A percentile compares a stretch with the other conserved stretches of the same genome.
phyloP scores from a whole-genome alignment of 2,888 invertebrate genomes.

The Eubasilissa splendida region DNA sequence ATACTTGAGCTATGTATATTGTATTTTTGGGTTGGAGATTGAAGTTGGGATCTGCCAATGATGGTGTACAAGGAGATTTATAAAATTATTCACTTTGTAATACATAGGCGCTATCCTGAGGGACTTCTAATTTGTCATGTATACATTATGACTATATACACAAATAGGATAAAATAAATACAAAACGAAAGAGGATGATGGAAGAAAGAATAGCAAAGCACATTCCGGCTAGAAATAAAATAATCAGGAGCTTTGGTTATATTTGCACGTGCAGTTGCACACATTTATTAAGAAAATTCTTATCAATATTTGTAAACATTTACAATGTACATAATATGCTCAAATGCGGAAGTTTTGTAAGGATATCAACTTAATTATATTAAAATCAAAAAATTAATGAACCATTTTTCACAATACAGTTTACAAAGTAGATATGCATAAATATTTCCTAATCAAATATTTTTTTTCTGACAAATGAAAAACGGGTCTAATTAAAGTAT shows the following conservation, averaged over 20 bases:
- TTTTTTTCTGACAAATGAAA: too few species aligned
- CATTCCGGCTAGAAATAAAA: conserved; percentile 49
- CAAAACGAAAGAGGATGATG: conserved; percentile 34
- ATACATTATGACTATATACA: too few species aligned
- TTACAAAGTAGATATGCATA: not conserved
- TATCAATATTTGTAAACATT: conserved; percentile 59
- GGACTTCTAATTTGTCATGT: too few species aligned
- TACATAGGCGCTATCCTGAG: too few species aligned
- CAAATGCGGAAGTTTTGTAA: conserved; percentile 15
- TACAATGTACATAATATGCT: conserved; percentile 48
- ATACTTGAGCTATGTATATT: too few species aligned
- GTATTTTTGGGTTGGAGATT: too few species aligned
- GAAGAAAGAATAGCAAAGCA: conserved; percentile 40
- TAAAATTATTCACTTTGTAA: too few species aligned
- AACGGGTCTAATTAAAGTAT: too few species aligned
- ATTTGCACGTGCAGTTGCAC: conserved; percentile 53
- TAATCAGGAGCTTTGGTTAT: conserved; percentile 43
- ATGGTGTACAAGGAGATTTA: too few species aligned
- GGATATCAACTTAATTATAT: not conserved
- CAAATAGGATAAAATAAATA: conserved; percentile 13
- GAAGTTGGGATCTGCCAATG: too few species aligned
- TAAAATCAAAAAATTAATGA: conserved; percentile 21
- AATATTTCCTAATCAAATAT: too few species aligned
- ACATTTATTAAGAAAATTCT: conserved; percentile 57
- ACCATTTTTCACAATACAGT: conserved; percentile 9